Base-by-base conservation (phyloP, 2,797 vertebrate genomes). In the Chromobotia macracanthus region DNA sequence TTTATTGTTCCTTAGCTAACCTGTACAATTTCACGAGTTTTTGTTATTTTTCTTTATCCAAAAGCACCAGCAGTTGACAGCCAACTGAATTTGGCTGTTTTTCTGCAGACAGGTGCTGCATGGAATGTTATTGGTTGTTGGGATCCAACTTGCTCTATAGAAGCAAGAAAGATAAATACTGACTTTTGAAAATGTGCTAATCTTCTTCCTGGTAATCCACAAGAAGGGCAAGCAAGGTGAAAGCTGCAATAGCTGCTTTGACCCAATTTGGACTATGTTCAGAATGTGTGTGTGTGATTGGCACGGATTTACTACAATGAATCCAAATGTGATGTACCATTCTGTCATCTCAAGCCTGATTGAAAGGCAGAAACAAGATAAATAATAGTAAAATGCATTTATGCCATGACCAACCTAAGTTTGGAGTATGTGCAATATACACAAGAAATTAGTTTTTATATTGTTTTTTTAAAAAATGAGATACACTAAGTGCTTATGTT, bases 121-220 rank as follows among this genome's bases (percentile, higher is more conserved):
- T 70, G 19, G 60, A 58, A 56, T 73, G 56, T 79, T 84, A 84
- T 84, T 85, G 76, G 82, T 81, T 80, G 86, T 74, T 64, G 80
- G 83, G 88, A 90, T 92, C 90, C 90, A 85, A 89, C 88, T 82
- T 82, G 23, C 71, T 77, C 87, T 87, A 75, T 83, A 73, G 83
- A 89, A 89, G 86, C 83, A 77, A 84, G 86, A 87, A 80, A 82
- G 87, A 86, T 83, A 86, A 88, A 89, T 89, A 89, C 71, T 84
- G 87, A 89, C 88, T 90, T 90, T 83, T 85, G 85, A 83, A 90
- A 87, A 88, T 82, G 61, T 89, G 87, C 81, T 92, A 91, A 92
- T 94, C 92, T 88, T 84, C 85, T 86, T 86, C 75, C 13, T 89
- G 90, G 88, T 91, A 93, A 93, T 93, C 88, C 82, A 86, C 85